Conservation (phyloP, 2,113 vertebrate genomes). For the Istiophorus platypterus region DNA sequence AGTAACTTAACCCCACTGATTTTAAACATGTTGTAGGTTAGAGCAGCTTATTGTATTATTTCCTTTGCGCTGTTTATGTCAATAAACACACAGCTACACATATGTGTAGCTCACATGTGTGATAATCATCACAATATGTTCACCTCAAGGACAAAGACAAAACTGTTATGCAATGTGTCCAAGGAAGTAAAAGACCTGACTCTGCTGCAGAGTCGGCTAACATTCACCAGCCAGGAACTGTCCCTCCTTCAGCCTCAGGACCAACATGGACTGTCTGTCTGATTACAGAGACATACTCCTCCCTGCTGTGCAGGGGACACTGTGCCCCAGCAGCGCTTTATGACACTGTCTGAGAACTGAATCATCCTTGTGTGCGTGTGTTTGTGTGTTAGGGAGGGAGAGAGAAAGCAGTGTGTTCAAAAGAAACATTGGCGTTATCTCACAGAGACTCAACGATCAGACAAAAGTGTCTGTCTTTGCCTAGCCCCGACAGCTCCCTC, state of each 20-base stretch:
- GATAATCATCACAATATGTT: slow-evolving; percentile 44
- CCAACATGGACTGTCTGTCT: slow-evolving; percentile 68
- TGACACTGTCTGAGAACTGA: slow-evolving; percentile 70
- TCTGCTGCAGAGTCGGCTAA: slow-evolving; percentile 29
- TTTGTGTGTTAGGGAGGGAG: not conserved
- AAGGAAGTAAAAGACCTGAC: slow-evolving; percentile 10
- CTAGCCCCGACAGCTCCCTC: slow-evolving; percentile 31
- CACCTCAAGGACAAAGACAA: slow-evolving; percentile 34
- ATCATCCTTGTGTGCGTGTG: slow-evolving; percentile 46
- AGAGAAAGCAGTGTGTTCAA: slow-evolving; percentile 38
- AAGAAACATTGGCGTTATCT: slow-evolving; percentile 62
- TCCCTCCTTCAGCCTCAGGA: slow-evolving; percentile 57
- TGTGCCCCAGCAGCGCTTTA: slow-evolving; percentile 59
- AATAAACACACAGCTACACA: too few relatives aligned
- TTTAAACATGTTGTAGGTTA: not conserved
- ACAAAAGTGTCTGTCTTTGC: slow-evolving; percentile 68
- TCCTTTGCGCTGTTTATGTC: not conserved
- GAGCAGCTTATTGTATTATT: not conserved
- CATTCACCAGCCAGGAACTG: slow-evolving; percentile 31
- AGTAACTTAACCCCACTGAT: not conserved
- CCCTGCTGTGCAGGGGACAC: slow-evolving; percentile 57
- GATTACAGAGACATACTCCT: slow-evolving; percentile 65
- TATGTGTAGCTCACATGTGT: not conserved
- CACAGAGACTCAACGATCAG: slow-evolving; percentile 43
- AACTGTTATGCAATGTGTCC: slow-evolving; percentile 47